phyloP scores from a whole-genome alignment of 1,140 invertebrate genomes.

The Camponotus vicinus region DNA sequence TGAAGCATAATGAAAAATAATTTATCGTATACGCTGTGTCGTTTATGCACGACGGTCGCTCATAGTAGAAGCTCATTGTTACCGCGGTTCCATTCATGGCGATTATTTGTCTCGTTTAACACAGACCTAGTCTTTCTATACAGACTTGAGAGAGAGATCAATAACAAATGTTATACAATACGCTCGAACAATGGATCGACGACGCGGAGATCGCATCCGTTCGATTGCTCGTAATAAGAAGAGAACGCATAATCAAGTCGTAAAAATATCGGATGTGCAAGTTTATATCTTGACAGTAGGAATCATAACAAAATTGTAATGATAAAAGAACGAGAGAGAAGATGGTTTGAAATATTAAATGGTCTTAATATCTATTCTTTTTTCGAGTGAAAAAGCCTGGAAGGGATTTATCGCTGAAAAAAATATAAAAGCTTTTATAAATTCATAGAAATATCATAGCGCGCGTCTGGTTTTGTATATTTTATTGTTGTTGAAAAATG shows the following conservation, averaged over 20 bases:
- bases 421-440: background rate
- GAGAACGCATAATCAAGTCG: conserved; percentile 34
- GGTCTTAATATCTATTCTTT: background rate
- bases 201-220: conserved; percentile 61
- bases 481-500: background rate
- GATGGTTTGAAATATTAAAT: background rate
- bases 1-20: conserved; percentile 53
- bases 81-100: conserved; percentile 33
- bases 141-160: conserved; percentile 59
- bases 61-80: conserved; percentile 18
- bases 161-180: conserved; percentile 71
- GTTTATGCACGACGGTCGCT: conserved; percentile 39
- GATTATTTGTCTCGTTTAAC: conserved; percentile 65
- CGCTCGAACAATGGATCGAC: conserved; percentile 68
- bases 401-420: background rate
- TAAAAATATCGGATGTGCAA: background rate
- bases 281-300: background rate
- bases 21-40: conserved; percentile 28
- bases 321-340: background rate
- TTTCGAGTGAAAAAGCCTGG: background rate
- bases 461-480: background rate
- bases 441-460: background rate
- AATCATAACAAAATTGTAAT: background rate
- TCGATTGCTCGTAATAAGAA: conserved; percentile 61
- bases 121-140: conserved; percentile 62